These are phyloP conservation scores for Campaea margaritaria DNA, from an alignment of 2,888 invertebrate genomes.

Conservation along the genomic window DNA sequence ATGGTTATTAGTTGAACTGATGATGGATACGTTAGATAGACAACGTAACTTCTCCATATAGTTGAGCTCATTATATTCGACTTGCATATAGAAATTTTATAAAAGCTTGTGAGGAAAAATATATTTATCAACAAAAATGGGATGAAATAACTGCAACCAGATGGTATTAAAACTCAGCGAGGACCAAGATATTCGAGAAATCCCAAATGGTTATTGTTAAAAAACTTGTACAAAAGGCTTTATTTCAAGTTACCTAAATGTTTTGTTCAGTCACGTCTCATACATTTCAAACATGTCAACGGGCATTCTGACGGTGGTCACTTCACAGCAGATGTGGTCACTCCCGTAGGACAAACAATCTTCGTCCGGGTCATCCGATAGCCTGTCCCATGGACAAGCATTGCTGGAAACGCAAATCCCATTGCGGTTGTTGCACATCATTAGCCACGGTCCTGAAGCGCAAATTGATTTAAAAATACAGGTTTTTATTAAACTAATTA, in stretches of 20 bases:
- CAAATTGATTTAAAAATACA: neutral
- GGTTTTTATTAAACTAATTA: too few relatives aligned
- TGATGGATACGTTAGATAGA: too few relatives aligned
- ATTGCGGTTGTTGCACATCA: constrained; percentile 38
- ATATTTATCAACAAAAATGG: too few relatives aligned
- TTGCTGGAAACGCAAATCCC: constrained; percentile 54
- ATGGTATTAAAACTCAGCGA: too few relatives aligned
- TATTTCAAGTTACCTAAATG: neutral
- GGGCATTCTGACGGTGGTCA: constrained; percentile 45
- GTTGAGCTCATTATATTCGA: too few relatives aligned
- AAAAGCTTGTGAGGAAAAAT: too few relatives aligned
- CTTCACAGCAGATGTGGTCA: constrained; percentile 53
- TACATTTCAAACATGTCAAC: constrained; percentile 46
- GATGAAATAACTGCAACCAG: too few relatives aligned
- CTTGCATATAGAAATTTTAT: too few relatives aligned
- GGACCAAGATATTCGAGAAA: neutral
- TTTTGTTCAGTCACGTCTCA: constrained; percentile 16
- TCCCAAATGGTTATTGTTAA: neutral
- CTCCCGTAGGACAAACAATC: constrained; percentile 43
- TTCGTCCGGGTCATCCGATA: constrained; percentile 41
- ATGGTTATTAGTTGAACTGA: too few relatives aligned
- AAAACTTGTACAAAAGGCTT: neutral
- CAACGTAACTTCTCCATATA: too few relatives aligned
- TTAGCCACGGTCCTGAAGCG: constrained; percentile 41
- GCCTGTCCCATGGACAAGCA: constrained; percentile 49